These are phyloP conservation scores for Drosophila paracracens DNA, from an alignment of 2,888 invertebrate species.

Conservation along the genomic window DNA sequence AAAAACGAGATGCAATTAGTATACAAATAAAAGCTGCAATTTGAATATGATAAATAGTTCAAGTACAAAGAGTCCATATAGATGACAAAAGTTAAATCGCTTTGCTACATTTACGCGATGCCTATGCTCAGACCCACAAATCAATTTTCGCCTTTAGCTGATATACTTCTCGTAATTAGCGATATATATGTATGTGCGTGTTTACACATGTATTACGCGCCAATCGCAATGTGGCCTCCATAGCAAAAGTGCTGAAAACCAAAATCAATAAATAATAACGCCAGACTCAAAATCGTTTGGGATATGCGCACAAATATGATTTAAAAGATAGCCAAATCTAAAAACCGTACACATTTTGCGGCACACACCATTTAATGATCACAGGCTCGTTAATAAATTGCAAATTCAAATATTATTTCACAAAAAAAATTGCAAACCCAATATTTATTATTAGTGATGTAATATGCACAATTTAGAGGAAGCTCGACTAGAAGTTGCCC, in stretches of 20 bases:
- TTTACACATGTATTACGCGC: constrained; percentile 16
- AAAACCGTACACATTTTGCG: constrained; percentile 58
- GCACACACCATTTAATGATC: constrained; percentile 40
- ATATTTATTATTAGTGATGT: not conserved
- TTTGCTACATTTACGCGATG: not conserved
- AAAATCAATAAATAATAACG: constrained; percentile 72
- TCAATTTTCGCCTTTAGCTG: constrained; percentile 48
- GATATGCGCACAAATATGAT: constrained; percentile 43
- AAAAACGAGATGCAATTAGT: constrained; percentile 9
- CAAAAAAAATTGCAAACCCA: not conserved
- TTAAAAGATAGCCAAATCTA: constrained; percentile 65
- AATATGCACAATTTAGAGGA: not conserved
- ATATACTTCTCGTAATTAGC: constrained; percentile 40
- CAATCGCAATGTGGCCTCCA: constrained; percentile 27
- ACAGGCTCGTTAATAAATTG: constrained; percentile 34
- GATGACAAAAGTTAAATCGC: constrained; percentile 1
- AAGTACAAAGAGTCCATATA: constrained; percentile 20
- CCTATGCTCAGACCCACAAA: constrained; percentile 22
- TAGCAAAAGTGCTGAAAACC: constrained; percentile 56
- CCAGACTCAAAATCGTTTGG: constrained; percentile 12
- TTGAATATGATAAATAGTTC: constrained; percentile 22
- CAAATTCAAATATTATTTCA: constrained; percentile 12
- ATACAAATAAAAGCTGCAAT: constrained; percentile 22
- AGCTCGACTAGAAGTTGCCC: not conserved
- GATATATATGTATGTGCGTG: constrained; percentile 11